A percentile compares a stretch with the other conserved stretches of the same genome.
Evolutionary conservation across 2,888 invertebrate genomes (phyloP).

Genomic region (Drosophila nr. medialis): DNA sequence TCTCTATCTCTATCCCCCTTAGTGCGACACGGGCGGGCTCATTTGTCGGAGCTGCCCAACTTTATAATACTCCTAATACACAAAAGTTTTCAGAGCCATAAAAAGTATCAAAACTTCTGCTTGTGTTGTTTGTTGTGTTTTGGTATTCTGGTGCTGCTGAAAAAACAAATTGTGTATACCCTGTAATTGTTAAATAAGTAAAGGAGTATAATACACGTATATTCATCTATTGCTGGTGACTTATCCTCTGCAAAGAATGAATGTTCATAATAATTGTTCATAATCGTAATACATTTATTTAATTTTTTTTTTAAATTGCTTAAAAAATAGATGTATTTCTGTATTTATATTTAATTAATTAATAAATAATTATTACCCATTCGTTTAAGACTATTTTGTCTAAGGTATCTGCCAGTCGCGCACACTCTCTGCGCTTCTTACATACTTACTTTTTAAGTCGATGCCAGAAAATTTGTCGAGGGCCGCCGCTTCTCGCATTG

Average conservation of each 20-base stretch:
- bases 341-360: background rate
- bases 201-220: background rate
- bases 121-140: slow-evolving; percentile 17
- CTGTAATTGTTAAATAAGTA: slow-evolving; percentile 1
- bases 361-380: background rate
- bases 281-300: background rate
- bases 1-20: background rate
- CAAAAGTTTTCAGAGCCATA: slow-evolving; percentile 64
- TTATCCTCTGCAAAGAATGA: fast-evolving
- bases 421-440: background rate
- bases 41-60: slow-evolving; percentile 66
- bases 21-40: slow-evolving; percentile 70
- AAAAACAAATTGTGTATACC: slow-evolving; percentile 53
- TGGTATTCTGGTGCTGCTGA: slow-evolving; percentile 52
- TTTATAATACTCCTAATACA: slow-evolving; percentile 52
- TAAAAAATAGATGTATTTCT: background rate
- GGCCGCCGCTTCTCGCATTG: slow-evolving; percentile 52
- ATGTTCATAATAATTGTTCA: background rate
- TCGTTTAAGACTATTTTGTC: background rate
- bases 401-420: background rate
- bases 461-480: slow-evolving; percentile 56
- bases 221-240: background rate
- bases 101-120: slow-evolving; percentile 71
- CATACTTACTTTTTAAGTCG: slow-evolving; percentile 4
- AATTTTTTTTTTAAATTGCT: background rate